These are phyloP conservation scores for Amiota mariae DNA, from an alignment of 2,888 invertebrate genomes.

Conservation along the genomic window DNA sequence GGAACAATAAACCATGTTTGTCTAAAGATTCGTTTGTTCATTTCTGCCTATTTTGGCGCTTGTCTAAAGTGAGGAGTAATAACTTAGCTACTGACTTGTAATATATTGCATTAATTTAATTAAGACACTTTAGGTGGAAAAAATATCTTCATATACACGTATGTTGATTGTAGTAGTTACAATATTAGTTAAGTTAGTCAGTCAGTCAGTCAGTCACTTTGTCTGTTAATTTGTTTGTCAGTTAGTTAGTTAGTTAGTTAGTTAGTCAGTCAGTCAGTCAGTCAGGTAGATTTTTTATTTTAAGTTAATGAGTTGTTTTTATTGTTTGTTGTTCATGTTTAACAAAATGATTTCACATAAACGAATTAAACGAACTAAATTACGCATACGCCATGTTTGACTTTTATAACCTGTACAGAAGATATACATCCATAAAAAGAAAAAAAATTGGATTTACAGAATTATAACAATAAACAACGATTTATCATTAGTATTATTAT, in stretches of 20 bases:
- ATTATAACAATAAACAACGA: too few species aligned
- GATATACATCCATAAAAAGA: too few species aligned
- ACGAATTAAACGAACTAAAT: conserved; percentile 25
- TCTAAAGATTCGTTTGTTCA: background rate
- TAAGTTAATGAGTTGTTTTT: background rate
- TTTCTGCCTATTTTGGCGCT: background rate
- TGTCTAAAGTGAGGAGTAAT: background rate
- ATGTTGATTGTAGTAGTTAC: too few species aligned
- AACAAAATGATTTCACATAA: background rate
- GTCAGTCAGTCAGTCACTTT: background rate
- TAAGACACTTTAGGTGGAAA: background rate
- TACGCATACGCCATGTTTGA: conserved; percentile 17
- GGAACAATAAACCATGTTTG: background rate
- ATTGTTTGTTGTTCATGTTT: too few species aligned
- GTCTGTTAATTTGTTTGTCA: background rate
- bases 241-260: background rate
- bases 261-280: background rate
- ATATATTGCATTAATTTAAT: conserved; percentile 25
- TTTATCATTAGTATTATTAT: too few species aligned
- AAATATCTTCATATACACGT: too few species aligned
- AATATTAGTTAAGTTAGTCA: too few species aligned
- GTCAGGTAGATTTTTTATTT: background rate
- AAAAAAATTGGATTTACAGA: too few species aligned
- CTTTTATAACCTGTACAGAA: background rate
- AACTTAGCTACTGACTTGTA: background rate